Base-by-base conservation (phyloP, 2,888 invertebrate genomes). In the Eupithecia exiguata region DNA sequence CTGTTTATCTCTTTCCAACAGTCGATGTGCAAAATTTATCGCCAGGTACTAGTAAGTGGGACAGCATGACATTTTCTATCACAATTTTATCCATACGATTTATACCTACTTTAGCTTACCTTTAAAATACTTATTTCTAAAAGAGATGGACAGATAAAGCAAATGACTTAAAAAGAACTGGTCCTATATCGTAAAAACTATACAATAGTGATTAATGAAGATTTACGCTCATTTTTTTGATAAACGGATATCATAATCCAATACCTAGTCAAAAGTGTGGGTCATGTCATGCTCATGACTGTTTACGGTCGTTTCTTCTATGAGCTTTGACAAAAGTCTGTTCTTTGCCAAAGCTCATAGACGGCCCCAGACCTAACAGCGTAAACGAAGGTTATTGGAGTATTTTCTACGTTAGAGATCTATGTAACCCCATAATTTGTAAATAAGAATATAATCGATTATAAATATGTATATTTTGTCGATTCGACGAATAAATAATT, bases 391-490 rank as follows among this genome's bases (percentile, higher is more conserved):
- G n/a, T 6, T n/a, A n/a, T 18, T 49, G 49, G n/a, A 49, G n/a
- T 18, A 49, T 53, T 53, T 21, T 21, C 4, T 53, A 53, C 1
- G 46, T 49, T n/a, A 53, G 78, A 84, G 80, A 80, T 82, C 70
- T 67, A 75, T 75, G 67, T 76, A 81, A 70, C 78, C 79, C 77
- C 62, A 63, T 81, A 77, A 79, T 77, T 80, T 85, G 83, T 86
- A 84, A 84, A 85, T 85, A 87, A 85, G 80, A 85, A 79, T 84
- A 82, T 72, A 68, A 69, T 73, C 77, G 70, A 75, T 75, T 77
- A 84, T 84, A 87, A 83, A 83, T 81, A 84, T n/a, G n/a, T n/a
- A n/a, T 86, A 88, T 87, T 87, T 88, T 87, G 84, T 87, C 85
- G 80, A 80, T 81, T 82, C 82, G 85, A 84, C 83, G 83, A 88